Conservation (phyloP, 64 coral and sea anemone species). For the Stichodactyla mertensii region DNA sequence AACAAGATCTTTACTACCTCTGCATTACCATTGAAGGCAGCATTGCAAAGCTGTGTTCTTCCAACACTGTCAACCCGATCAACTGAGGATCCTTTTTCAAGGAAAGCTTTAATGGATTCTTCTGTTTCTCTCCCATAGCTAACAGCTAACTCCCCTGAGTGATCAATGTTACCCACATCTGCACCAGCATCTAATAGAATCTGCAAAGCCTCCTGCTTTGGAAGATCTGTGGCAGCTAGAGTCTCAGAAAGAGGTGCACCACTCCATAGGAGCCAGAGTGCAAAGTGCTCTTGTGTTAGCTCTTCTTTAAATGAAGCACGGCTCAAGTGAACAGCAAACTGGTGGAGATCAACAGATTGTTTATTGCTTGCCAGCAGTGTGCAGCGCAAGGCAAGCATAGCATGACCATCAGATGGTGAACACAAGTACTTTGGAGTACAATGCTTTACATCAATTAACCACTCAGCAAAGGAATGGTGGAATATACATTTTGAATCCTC, state of each 20-base stretch:
- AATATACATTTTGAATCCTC: constrained; percentile 67
- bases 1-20: constrained; percentile 75
- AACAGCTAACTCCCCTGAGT: constrained; percentile 33
- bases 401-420: constrained; percentile 79
- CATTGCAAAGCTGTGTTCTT: constrained; percentile 76
- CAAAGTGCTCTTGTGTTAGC: constrained; percentile 70
- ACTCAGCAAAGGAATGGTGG: constrained; percentile 94
- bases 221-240: constrained; percentile 44
- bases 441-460: constrained; percentile 92
- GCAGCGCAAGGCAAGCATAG: constrained; percentile 82
- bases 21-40: constrained; percentile 77
- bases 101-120: constrained; percentile 64
- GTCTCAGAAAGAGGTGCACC: constrained; percentile 62
- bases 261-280: constrained; percentile 92
- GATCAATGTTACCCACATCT: constrained; percentile 39
- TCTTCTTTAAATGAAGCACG: constrained; percentile 62
- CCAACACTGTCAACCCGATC: constrained; percentile 58
- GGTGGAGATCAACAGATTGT: constrained; percentile 49
- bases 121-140: constrained; percentile 65
- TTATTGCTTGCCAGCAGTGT: constrained; percentile 59
- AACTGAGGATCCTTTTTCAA: constrained; percentile 74
- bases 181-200: constrained; percentile 82
- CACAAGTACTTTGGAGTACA: constrained; percentile 89
- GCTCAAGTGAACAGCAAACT: constrained; percentile 87
- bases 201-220: constrained; percentile 59